These are phyloP conservation scores for Aphelenchoides besseyi DNA, from an alignment of 1,140 invertebrate genomes.

Conservation along the genomic window DNA sequence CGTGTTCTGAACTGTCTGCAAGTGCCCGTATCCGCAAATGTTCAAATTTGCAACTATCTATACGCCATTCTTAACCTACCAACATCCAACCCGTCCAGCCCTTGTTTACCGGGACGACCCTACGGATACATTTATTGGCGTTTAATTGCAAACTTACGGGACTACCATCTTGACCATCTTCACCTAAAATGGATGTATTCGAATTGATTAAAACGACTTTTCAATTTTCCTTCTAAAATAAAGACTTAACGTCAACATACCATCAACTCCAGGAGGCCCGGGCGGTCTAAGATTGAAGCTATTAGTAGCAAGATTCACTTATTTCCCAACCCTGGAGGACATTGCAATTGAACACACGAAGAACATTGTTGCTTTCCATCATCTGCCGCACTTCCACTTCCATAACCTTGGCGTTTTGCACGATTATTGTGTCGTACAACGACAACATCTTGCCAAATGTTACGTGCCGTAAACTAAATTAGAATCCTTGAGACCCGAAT, in stretches of 20 bases:
- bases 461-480: slow-evolving; percentile 46
- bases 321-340: slow-evolving; percentile 53
- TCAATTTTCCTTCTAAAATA: not conserved
- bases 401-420: slow-evolving; percentile 53
- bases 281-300: slow-evolving; percentile 36
- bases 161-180: slow-evolving; percentile 31
- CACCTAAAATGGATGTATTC: slow-evolving; percentile 6
- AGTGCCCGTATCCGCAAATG: too few species aligned
- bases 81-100: slow-evolving; percentile 59
- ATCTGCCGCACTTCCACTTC: slow-evolving; percentile 24
- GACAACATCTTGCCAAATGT: slow-evolving; percentile 55
- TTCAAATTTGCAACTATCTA: too few species aligned
- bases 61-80: too few species aligned
- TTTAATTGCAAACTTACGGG: not conserved
- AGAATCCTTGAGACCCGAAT: not conserved
- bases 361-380: slow-evolving; percentile 54
- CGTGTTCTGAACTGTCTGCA: too few species aligned
- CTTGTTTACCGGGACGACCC: slow-evolving; percentile 56
- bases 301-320: not conserved
- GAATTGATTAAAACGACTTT: not conserved
- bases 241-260: slow-evolving; percentile 24
- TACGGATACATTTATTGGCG: not conserved
- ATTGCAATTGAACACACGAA: slow-evolving; percentile 60
- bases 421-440: slow-evolving; percentile 52
- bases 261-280: slow-evolving; percentile 60